Base-by-base conservation (phyloP, 2,888 invertebrate genomes). In the Zaprionus lineosus region DNA sequence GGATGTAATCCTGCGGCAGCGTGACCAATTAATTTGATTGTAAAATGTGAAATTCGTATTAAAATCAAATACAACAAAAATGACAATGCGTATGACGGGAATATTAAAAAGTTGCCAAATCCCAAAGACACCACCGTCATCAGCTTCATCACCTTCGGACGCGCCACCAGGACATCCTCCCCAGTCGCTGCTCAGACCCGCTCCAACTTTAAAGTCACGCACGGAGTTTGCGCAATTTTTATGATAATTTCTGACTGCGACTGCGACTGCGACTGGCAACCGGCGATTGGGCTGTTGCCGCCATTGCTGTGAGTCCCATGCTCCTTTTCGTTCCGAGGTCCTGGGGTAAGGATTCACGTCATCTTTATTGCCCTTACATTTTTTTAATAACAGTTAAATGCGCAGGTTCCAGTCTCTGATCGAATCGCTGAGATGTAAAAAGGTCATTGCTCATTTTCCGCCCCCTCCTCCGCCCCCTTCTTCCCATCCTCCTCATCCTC, bases 21-120 rank as follows among this genome's bases (percentile, higher is more conserved):
- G 88, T 89, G 89, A 88, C 89, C 87, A 89, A 89, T 89, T 89
- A 89, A 89, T 88, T 89, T 89, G 85, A 88, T 89, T 89, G 88
- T 89, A 81, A 88, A 88, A 87, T 88, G 88, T 88, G 78, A 88
- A 88, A 88, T 86, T 86, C 77, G 88, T 87, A 89, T 89, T 89
- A 88, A 89, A 89, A 87, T 88, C 85, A 85, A 88, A 88, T 88
- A 86, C 86, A 83, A 87, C 77, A 75, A 69, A 81, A 82, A 81
- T 75, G 72, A 79, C 73, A 71, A 74, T 64, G 79, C 68, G 76
- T 82, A 86, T 88, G 86, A 87, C 75, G 75, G 74, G 87, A 87
- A 87, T 88, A 88, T 86, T 86, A 87, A 87, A 82, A 74, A 74
- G 81, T 44, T 69, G 47, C 50, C 19, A 24, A 11, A 33, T n/a